phyloP scores from a whole-genome alignment of 1,140 invertebrate genomes.

The Lepidotrigona ventralis region DNA sequence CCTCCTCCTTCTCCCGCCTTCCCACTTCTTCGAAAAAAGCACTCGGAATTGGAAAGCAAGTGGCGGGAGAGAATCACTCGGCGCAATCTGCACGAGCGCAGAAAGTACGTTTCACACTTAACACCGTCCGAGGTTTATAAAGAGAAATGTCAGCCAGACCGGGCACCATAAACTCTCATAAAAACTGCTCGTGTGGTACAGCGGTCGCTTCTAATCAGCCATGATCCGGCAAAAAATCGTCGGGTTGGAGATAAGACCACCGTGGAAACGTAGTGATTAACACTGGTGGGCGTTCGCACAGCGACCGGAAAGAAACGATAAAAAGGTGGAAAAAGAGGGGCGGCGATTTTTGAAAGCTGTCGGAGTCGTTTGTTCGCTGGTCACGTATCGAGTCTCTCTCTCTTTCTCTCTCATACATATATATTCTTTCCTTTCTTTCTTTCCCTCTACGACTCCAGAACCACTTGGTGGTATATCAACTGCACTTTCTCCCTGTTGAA shows the following conservation, averaged over 20 bases:
- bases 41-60: neutral
- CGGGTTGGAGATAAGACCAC: neutral
- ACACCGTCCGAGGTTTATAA: neutral
- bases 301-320: slow-evolving; percentile 14
- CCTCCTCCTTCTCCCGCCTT: no score
- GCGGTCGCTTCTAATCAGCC: slow-evolving; percentile 34
- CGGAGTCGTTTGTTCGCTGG: slow-evolving; percentile 39
- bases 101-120: slow-evolving; percentile 22
- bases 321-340: slow-evolving; percentile 13
- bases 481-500: slow-evolving; percentile 48
- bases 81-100: neutral
- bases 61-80: neutral
- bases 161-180: slow-evolving; percentile 21
- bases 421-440: neutral
- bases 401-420: neutral
- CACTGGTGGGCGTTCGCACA: neutral
- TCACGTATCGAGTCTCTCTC: slow-evolving; percentile 59
- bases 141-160: neutral
- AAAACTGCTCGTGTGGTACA: neutral
- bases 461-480: slow-evolving; percentile 54
- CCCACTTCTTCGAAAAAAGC: no score
- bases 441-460: neutral
- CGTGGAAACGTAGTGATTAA: slow-evolving; percentile 19
- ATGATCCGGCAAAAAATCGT: slow-evolving; percentile 41
- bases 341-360: slow-evolving; percentile 44